Evolutionary conservation across 2,113 vertebrate genomes (phyloP), one percentile per base, ranked within the genome.

Genomic region (Fukomys damarensis): DNA sequence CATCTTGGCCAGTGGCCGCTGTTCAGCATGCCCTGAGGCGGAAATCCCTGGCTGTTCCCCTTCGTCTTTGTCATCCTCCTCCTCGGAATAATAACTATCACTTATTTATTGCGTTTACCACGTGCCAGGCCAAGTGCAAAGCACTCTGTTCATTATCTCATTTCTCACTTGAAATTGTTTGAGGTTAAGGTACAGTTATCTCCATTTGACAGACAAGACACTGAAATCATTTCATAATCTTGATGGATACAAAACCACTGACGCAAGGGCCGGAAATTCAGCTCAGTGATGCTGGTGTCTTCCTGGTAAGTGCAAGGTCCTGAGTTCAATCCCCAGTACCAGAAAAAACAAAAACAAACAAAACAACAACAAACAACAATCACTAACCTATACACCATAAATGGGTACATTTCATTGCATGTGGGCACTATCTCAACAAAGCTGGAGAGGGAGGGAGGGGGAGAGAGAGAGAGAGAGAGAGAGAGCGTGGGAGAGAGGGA

Each of bases 81-180:
- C 19, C 0, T 26, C 2, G 0, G 22, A 61, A 63, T 16, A 35
- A 49, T 9, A 38, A 56, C 2, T 2, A 32, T 24, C 58, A 16
- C 52, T 76, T 52, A 41, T 8, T 38, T 16, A 89, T 16, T 28
- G 65, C 41, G 58, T 41, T 49, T n/a, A 7, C 26, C 12, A 1
- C 1, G 32, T 10, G 56, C 66, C 41, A 2, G 41, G 38, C 0
- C 7, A 46, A 2, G 22, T 19, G 20, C 79, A 49, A 28, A 74
- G 52, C 58, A 35, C 66, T 26, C 10, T 22, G 11, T 24, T 77
- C 17, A 19, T 58, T 24, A n/a, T 43, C 35, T 66, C 70, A 5
- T 93, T 59, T 56, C 35, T 38, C 41, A 35, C 61, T 59, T 24
- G 7, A 43, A 52, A 41, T 22, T 13, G 4, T 46, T 5, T 0